Percentiles rank a stretch among this genome's conserved stretches.
These are phyloP conservation scores for Oncorhynchus keta DNA, from an alignment of 2,113 vertebrate species.

Conservation along the genomic window DNA sequence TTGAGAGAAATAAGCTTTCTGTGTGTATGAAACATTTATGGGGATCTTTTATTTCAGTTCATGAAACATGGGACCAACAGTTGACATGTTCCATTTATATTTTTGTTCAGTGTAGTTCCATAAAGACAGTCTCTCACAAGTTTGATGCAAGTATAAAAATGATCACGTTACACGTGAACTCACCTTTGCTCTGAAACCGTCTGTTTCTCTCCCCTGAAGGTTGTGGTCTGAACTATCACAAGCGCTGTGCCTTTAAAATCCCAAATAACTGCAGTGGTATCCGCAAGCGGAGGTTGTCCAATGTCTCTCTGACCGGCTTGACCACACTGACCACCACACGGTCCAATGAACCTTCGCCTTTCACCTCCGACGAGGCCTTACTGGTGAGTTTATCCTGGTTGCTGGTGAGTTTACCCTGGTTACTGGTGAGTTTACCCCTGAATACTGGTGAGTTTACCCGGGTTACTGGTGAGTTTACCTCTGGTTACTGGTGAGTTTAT, in stretches of 20 bases:
- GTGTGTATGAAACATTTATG: no score
- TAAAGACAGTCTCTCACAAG: not conserved
- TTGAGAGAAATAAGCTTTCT: no score
- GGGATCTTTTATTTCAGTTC: no score
- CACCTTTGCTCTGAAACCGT: not conserved
- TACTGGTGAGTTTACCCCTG: no score
- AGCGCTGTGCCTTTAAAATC: constrained; percentile 98
- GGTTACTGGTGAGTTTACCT: no score
- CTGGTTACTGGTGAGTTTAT: constrained; percentile 25
- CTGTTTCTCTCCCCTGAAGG: constrained; percentile 68
- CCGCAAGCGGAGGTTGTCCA: constrained; percentile 87
- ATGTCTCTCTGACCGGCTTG: constrained; percentile 88
- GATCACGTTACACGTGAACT: not conserved
- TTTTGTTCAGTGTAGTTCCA: not conserved
- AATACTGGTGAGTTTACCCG: no score
- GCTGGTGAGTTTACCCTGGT: no score
- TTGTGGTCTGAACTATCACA: constrained; percentile 96
- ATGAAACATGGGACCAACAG: no score
- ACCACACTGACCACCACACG: constrained; percentile 75
- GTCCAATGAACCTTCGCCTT: constrained; percentile 80
- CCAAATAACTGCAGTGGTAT: constrained; percentile 96
- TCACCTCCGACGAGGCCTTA: constrained; percentile 79
- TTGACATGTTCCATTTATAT: no score
- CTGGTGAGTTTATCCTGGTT: constrained; percentile 75
- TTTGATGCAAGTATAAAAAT: not conserved